These are phyloP conservation scores for Stomatorhinus walkeri DNA, from an alignment of 2,797 vertebrate species.

Conservation along the genomic window DNA sequence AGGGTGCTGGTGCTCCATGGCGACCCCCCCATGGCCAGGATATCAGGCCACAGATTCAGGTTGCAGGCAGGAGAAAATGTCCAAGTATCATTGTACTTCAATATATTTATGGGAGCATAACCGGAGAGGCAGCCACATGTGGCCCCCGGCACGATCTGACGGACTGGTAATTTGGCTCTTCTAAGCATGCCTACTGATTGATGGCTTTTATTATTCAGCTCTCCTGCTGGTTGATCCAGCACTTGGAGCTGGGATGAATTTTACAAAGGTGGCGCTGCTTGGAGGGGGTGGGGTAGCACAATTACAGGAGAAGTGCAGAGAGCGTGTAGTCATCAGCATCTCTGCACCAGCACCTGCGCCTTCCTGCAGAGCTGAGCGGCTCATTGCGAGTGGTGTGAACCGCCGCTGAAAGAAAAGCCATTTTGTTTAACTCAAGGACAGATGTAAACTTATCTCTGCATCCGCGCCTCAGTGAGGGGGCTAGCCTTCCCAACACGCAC, in stretches of 20 bases:
- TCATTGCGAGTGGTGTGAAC: too few species aligned
- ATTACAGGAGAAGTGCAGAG: background rate
- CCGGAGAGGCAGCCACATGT: background rate
- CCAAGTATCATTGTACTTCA: background rate
- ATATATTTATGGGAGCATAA: background rate
- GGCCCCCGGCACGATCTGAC: background rate
- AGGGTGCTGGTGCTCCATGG: background rate
- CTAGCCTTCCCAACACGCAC: background rate
- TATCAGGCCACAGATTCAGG: background rate
- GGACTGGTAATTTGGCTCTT: background rate
- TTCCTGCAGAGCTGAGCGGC: background rate
- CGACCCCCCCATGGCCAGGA: background rate
- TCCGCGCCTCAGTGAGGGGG: background rate
- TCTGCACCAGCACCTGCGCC: background rate
- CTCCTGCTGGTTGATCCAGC: conserved; percentile 17
- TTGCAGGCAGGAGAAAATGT: background rate
- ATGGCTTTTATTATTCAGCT: conserved; percentile 12
- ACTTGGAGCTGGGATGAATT: conserved; percentile 4
- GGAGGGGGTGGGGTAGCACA: background rate
- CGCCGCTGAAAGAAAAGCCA: background rate
- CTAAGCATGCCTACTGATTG: conserved; percentile 1
- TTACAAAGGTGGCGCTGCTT: background rate
- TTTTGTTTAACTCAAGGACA: background rate
- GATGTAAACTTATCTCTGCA: background rate
- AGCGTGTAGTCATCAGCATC: background rate